A percentile compares a stretch with the other conserved stretches of the same genome.
These are phyloP conservation scores for Tragelaphus oryx DNA, from an alignment of 2,797 vertebrate species.

Conservation along the genomic window DNA sequence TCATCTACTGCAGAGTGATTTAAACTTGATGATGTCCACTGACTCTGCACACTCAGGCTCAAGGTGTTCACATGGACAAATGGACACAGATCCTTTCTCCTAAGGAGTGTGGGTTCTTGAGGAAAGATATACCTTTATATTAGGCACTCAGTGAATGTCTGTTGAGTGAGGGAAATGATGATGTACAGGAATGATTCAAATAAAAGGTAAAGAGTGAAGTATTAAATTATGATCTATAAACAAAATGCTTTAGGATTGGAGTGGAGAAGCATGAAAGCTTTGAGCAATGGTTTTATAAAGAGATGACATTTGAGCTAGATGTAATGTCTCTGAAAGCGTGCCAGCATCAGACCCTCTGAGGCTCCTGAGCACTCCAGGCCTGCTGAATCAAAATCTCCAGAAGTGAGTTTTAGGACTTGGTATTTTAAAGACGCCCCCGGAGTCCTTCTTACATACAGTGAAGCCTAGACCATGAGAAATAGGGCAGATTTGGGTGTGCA, in stretches of 20 bases:
- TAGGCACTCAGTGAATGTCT: neutral
- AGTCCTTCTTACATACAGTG: neutral
- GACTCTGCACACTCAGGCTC: neutral
- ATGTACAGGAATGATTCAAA: neutral
- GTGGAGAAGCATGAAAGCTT: neutral
- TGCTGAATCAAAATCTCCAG: neutral
- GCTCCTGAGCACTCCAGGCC: neutral
- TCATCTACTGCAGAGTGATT: neutral
- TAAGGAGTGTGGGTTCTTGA: neutral
- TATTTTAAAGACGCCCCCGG: neutral
- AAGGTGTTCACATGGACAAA: neutral
- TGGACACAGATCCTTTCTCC: neutral
- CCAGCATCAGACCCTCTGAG: neutral
- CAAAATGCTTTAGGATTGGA: neutral
- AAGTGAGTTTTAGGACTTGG: neutral
- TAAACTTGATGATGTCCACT: neutral
- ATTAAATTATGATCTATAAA: neutral
- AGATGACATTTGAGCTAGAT: neutral
- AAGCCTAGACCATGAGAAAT: neutral
- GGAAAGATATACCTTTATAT: neutral
- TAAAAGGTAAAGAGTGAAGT: neutral
- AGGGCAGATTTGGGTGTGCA: neutral
- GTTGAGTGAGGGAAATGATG: neutral
- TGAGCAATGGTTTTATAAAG: conserved; percentile 13
- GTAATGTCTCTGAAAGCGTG: neutral